These are phyloP conservation scores for Nemotelus nigrinus DNA, from an alignment of 2,888 invertebrate genomes.

Conservation along the genomic window DNA sequence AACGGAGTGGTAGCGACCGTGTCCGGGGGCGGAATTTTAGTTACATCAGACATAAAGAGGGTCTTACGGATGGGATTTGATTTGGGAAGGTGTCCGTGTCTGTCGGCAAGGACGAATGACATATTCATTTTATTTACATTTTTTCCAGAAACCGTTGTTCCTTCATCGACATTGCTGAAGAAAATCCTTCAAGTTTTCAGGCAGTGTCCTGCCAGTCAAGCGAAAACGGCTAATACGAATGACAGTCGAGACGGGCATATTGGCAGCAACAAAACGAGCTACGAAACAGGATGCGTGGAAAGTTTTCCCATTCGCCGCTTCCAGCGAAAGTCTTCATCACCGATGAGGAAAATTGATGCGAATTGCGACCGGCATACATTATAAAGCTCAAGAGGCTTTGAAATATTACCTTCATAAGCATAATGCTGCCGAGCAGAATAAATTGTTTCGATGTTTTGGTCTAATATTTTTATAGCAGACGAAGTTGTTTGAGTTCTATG, in stretches of 20 bases:
- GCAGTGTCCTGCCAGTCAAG: no score
- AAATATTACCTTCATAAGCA: constrained; percentile 49
- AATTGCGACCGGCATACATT: constrained; percentile 49
- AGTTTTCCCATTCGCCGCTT: constrained; percentile 19
- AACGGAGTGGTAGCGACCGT: background rate
- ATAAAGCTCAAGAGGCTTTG: constrained; percentile 47
- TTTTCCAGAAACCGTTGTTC: background rate
- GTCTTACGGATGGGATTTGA: constrained; percentile 1
- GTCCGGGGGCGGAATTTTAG: constrained; percentile 6
- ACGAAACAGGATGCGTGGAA: constrained; percentile 46
- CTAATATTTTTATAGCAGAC: background rate
- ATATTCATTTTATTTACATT: constrained; percentile 40
- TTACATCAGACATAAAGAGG: constrained; percentile 5
- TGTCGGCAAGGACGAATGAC: constrained; percentile 22
- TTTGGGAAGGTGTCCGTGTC: background rate
- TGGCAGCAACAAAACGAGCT: constrained; percentile 7
- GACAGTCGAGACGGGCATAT: background rate
- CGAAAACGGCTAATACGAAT: background rate
- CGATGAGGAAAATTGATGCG: constrained; percentile 47
- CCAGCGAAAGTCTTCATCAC: constrained; percentile 31
- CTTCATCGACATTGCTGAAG: background rate
- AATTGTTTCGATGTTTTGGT: constrained; percentile 34
- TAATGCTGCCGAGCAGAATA: constrained; percentile 46
- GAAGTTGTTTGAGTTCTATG: no score
- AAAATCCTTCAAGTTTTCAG: constrained; percentile 17